Evolutionary conservation across 2,888 invertebrate genomes (phyloP).

Genomic region (Drymonia ruficornis): DNA sequence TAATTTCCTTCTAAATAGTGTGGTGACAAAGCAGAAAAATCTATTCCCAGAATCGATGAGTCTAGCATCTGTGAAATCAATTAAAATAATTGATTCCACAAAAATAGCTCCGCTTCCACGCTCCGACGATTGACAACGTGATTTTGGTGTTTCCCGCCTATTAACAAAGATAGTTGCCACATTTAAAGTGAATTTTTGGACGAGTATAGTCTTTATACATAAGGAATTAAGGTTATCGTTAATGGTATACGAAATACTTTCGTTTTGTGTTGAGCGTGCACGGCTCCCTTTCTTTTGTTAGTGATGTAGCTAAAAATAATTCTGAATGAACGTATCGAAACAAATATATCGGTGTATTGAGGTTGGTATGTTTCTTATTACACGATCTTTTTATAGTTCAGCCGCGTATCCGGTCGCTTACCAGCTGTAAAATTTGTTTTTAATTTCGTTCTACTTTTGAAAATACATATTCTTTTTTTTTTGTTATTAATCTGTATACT

Average conservation of each 20-base stretch:
- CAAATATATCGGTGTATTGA: constrained; percentile 50
- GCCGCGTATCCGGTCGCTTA: constrained; percentile 39
- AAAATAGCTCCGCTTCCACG: constrained; percentile 76
- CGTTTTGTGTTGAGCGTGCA: constrained; percentile 23
- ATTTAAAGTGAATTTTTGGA: constrained; percentile 11
- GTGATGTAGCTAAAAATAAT: constrained; percentile 69
- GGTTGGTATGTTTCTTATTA: constrained; percentile 47
- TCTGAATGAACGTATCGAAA: constrained; percentile 60
- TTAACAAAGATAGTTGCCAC: constrained; percentile 31
- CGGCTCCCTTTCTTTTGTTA: constrained; percentile 60
- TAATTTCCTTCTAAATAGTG: constrained; percentile 28
- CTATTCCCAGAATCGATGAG: constrained; percentile 42
- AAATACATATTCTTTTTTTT: background rate
- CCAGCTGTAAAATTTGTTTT: constrained; percentile 2
- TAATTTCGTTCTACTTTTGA: background rate
- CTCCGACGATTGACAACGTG: constrained; percentile 66
- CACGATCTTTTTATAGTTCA: constrained; percentile 41
- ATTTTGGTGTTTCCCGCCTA: constrained; percentile 68
- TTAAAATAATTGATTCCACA: constrained; percentile 79
- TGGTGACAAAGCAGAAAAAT: constrained; percentile 46
- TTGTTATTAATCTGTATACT: background rate
- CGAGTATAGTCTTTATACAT: constrained; percentile 33
- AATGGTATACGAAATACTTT: background rate
- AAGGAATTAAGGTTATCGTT: background rate
- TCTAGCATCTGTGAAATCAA: constrained; percentile 73